Evolutionary conservation across 2,888 invertebrate species (phyloP).

Genomic region (Drosophila pseudotalamancana): DNA sequence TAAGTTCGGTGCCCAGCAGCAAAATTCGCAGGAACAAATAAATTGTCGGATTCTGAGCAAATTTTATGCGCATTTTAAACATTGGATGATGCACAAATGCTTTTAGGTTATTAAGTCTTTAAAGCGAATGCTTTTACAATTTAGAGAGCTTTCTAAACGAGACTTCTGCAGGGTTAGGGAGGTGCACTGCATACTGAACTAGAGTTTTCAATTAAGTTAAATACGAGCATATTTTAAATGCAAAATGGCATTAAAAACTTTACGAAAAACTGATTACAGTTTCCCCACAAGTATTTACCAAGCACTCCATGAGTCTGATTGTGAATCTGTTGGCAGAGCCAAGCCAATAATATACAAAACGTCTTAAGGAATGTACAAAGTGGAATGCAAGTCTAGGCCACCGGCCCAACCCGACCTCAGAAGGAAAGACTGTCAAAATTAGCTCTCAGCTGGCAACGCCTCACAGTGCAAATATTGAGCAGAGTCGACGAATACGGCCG

Average conservation of each 20-base stretch:
- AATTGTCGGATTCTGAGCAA: slow-evolving; percentile 44
- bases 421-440: slow-evolving; percentile 57
- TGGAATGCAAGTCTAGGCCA: slow-evolving; percentile 19
- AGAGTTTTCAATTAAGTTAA: slow-evolving; percentile 36
- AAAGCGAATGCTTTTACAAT: background rate
- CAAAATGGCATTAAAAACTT: slow-evolving; percentile 68
- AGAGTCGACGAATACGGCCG: slow-evolving; percentile 37
- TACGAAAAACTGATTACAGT: slow-evolving; percentile 67
- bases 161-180: background rate
- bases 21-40: slow-evolving; percentile 64
- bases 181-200: slow-evolving; percentile 4
- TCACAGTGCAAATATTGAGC: slow-evolving; percentile 71
- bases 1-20: slow-evolving; percentile 60
- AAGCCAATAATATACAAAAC: slow-evolving; percentile 62
- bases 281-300: slow-evolving; percentile 57
- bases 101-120: slow-evolving; percentile 28
- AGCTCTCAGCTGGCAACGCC: slow-evolving; percentile 66
- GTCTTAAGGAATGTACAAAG: slow-evolving; percentile 50
- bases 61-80: slow-evolving; percentile 57
- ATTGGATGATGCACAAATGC: slow-evolving; percentile 18
- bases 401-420: background rate
- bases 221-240: slow-evolving; percentile 57
- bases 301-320: slow-evolving; percentile 67
- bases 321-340: slow-evolving; percentile 49
- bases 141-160: background rate